phyloP scores from a whole-genome alignment of 2,888 invertebrate genomes.

The Caenorhabditis sp. region DNA sequence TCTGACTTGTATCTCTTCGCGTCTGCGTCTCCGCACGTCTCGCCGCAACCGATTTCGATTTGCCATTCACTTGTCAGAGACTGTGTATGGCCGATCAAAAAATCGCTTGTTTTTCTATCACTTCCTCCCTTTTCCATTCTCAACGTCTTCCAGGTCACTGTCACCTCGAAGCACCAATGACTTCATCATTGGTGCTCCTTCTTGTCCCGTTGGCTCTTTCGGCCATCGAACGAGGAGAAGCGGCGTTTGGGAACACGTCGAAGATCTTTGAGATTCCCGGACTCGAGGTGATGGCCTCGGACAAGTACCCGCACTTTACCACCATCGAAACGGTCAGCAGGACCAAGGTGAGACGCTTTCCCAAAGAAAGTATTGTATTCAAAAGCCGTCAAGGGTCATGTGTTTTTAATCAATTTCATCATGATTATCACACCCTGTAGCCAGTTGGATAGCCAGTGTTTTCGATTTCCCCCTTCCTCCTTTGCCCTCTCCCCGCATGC shows the following conservation, averaged over 20 bases:
- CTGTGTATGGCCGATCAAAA: too few species aligned
- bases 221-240: constrained; percentile 22
- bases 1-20: constrained; percentile 17
- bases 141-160: constrained; percentile 1
- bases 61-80: too few species aligned
- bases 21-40: constrained; percentile 30
- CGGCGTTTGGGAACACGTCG: constrained; percentile 35
- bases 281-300: constrained; percentile 73
- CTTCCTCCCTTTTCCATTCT: too few species aligned
- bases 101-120: too few species aligned
- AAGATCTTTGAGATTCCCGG: constrained; percentile 67
- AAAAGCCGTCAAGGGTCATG: constrained; percentile 14
- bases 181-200: constrained; percentile 34
- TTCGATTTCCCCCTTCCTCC: too few species aligned
- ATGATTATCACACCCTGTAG: constrained; percentile 10
- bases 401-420: constrained; percentile 46
- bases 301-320: constrained; percentile 75
- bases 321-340: constrained; percentile 73
- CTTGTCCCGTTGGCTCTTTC: constrained; percentile 27
- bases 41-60: constrained; percentile 34
- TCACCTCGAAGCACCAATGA: constrained; percentile 39
- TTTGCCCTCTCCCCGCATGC: neutral
- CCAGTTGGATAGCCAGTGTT: too few species aligned
- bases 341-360: constrained; percentile 57
- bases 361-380: neutral